These are phyloP conservation scores for Aleiodes testaceus DNA, from an alignment of 2,888 invertebrate species.

Conservation along the genomic window DNA sequence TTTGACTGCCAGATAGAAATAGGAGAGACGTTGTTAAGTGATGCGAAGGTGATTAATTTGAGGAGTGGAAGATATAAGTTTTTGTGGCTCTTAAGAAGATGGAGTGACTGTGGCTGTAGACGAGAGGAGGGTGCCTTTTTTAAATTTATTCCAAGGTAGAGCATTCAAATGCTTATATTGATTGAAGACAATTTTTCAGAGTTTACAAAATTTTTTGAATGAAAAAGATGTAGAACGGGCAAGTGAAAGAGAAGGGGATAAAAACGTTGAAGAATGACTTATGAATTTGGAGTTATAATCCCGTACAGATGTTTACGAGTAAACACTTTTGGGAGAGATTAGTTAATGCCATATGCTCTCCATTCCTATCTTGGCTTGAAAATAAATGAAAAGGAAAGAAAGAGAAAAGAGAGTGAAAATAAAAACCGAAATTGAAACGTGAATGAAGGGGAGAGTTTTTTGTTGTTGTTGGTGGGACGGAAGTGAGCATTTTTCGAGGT, in stretches of 20 bases:
- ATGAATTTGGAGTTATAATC: constrained; percentile 16
- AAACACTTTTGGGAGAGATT: constrained; percentile 41
- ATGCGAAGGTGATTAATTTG: no score
- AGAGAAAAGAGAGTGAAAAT: constrained; percentile 18
- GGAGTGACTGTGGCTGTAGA: no score
- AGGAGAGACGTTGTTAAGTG: no score
- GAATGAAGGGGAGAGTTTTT: constrained; percentile 36
- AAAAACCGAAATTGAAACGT: constrained; percentile 42
- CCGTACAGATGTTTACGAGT: constrained; percentile 44
- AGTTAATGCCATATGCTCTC: constrained; percentile 42
- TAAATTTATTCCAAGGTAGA: no score
- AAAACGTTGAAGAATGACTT: constrained; percentile 6
- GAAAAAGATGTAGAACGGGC: neutral
- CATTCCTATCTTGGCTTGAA: constrained; percentile 28
- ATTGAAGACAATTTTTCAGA: no score
- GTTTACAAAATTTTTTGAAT: no score
- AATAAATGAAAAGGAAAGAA: constrained; percentile 33
- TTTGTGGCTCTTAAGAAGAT: no score
- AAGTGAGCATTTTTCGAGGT: constrained; percentile 12
- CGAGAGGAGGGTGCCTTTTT: no score
- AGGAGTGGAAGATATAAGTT: no score
- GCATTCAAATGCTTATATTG: no score
- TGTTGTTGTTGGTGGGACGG: constrained; percentile 5
- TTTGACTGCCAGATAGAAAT: no score
- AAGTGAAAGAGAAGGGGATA: neutral